phyloP scores from a whole-genome alignment of 2,888 invertebrate genomes.

The Melieria omissa region DNA sequence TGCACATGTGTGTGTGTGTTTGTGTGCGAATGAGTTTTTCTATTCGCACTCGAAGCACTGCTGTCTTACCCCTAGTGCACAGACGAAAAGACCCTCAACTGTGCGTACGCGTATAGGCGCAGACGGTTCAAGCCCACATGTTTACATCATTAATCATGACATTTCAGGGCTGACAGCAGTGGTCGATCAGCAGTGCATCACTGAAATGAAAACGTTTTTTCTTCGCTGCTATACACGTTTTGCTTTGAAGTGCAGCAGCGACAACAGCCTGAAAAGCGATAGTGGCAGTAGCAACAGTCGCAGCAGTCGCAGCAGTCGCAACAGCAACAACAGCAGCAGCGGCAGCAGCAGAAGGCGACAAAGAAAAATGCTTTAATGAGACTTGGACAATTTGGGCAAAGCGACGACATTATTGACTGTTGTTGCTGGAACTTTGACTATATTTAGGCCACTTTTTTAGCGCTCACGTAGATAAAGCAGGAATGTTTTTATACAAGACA shows the following conservation, averaged over 20 bases:
- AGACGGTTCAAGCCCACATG: constrained; percentile 58
- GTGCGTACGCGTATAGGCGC: background rate
- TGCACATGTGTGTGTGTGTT: background rate
- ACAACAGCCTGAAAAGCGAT: background rate
- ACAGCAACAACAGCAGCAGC: background rate
- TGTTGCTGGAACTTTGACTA: too few species aligned
- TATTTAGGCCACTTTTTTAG: too few species aligned
- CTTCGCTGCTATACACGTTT: background rate
- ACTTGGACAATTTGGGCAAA: too few species aligned
- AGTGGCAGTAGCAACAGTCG: constrained; percentile 9
- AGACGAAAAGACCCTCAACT: too few species aligned
- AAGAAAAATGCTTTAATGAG: too few species aligned
- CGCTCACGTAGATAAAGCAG: too few species aligned
- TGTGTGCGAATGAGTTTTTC: background rate
- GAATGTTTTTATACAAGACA: too few species aligned
- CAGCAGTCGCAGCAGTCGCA: constrained; percentile 5
- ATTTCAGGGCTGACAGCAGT: constrained; percentile 62
- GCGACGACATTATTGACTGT: too few species aligned
- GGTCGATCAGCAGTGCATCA: constrained; percentile 59
- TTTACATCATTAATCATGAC: constrained; percentile 66
- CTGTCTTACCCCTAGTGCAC: too few species aligned
- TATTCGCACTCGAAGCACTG: too few species aligned
- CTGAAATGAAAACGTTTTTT: constrained; percentile 44
- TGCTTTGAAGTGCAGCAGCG: background rate
- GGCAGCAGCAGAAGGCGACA: background rate